Conservation (phyloP, 2,888 invertebrate genomes). For the Stenichneumon culpator region DNA sequence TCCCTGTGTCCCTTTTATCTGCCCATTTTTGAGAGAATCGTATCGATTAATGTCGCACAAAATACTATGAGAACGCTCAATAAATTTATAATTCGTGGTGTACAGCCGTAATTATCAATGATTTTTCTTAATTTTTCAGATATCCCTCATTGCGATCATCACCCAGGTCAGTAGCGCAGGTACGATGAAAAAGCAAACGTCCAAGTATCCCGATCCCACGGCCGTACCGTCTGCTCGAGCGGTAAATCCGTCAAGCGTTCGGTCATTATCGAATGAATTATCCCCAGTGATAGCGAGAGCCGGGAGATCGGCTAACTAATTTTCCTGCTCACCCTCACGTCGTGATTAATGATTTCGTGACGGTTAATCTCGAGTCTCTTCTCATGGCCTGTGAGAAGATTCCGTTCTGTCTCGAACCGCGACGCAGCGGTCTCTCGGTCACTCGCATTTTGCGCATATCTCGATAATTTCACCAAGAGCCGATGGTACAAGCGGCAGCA, state of each 20-base stretch:
- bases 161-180: conserved; percentile 17
- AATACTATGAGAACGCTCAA: neutral
- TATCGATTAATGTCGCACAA: neutral
- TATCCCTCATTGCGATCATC: conserved; percentile 13
- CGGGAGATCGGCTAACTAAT: conserved; percentile 62
- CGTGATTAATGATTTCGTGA: conserved; percentile 66
- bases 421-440: conserved; percentile 52
- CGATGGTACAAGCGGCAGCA: conserved; percentile 39
- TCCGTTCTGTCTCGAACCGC: conserved; percentile 37
- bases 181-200: conserved; percentile 30
- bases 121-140: neutral
- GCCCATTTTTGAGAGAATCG: neutral
- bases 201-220: conserved; percentile 43
- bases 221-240: conserved; percentile 27
- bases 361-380: conserved; percentile 36
- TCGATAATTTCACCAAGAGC: conserved; percentile 67
- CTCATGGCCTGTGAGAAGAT: conserved; percentile 61
- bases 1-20: neutral
- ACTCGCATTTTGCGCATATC: conserved; percentile 74
- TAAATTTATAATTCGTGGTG: neutral
- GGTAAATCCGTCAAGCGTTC: conserved; percentile 63
- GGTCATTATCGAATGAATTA: conserved; percentile 69
- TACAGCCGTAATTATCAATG: neutral
- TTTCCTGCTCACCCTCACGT: conserved; percentile 62
- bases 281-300: conserved; percentile 57